Evolutionary conservation across 92 coral and sea anemone genomes (phyloP), one percentile per base, ranked within the genome.

Genomic region (Porites divaricata): DNA sequence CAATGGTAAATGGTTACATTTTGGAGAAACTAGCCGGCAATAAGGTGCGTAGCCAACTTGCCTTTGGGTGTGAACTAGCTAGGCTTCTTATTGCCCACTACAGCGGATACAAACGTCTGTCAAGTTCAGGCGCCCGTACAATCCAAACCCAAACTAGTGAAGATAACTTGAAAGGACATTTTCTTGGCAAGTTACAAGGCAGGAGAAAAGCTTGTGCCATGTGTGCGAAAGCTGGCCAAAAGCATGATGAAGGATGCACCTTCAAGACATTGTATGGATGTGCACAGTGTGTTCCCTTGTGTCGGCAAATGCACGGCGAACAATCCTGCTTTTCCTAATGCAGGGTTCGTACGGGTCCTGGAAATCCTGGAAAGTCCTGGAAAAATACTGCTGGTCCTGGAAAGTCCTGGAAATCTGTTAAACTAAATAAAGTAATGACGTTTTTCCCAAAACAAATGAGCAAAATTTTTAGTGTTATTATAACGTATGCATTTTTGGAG

Each of bases 1-100:
- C 81, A 23, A 81, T 73, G 82, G 90, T 87, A 59, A 87, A 87
- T 77, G 87, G 66, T 3, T 81, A 69, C 22, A 87, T 81, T 65
- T 79, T 87, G 19, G 81, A 67, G 85, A 87, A 74, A 28, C 57
- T 81, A 54, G 53, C 49, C 4, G 19, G 53, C 67, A 75, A 75
- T 45, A 75, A 54, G 65, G 2, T 53, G 67, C 50, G 82, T n/a
- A 22, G 64, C 58, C 87, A 87, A 70, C 86, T 80, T 53, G 87
- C 50, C 71, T 81, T 80, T 77, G 78, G 72, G 67, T 28, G 72
- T 22, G 83, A 76, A 57, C 57, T 81, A 49, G 78, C 83, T 1
- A 74, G 23, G 4, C 9, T 62, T 63, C 75, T 87, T 52, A 80
- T 87, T 67, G 80, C 87, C 23, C 20, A 70, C 81, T 83, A 75